These are phyloP conservation scores for Tiliacea aurago DNA, from an alignment of 2,888 invertebrate species.

Conservation along the genomic window DNA sequence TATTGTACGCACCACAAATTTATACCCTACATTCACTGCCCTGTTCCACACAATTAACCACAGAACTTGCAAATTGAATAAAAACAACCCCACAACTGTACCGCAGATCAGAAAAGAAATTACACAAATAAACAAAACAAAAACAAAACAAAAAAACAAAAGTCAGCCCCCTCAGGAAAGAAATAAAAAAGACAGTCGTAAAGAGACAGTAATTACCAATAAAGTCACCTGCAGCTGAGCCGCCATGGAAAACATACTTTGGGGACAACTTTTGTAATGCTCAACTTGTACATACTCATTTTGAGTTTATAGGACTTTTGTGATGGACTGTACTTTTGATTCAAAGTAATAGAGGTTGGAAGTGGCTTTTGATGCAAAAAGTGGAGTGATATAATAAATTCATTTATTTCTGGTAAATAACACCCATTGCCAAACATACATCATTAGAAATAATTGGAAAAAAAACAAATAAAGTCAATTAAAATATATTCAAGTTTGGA, in stretches of 20 bases:
- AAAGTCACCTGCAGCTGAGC: constrained; percentile 69
- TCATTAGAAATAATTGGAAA: too few species aligned
- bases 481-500: too few species aligned
- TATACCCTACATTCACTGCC: constrained; percentile 4
- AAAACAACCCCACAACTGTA: constrained; percentile 40
- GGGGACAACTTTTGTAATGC: constrained; percentile 44
- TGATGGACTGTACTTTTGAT: constrained; percentile 8
- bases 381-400: too few species aligned
- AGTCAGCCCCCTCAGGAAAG: constrained; percentile 66
- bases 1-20: constrained; percentile 1
- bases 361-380: background rate
- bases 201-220: constrained; percentile 73
- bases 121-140: constrained; percentile 62
- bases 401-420: too few species aligned
- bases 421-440: too few species aligned
- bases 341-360: too few species aligned
- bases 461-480: background rate
- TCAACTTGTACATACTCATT: constrained; percentile 20
- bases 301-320: constrained; percentile 21
- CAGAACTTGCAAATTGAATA: constrained; percentile 48
- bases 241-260: constrained; percentile 39
- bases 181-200: constrained; percentile 67
- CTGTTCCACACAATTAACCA: constrained; percentile 45
- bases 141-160: constrained; percentile 59
- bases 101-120: constrained; percentile 49